These are phyloP conservation scores for Drosophila nigrodunni DNA, from an alignment of 1,140 invertebrate species.

Conservation along the genomic window DNA sequence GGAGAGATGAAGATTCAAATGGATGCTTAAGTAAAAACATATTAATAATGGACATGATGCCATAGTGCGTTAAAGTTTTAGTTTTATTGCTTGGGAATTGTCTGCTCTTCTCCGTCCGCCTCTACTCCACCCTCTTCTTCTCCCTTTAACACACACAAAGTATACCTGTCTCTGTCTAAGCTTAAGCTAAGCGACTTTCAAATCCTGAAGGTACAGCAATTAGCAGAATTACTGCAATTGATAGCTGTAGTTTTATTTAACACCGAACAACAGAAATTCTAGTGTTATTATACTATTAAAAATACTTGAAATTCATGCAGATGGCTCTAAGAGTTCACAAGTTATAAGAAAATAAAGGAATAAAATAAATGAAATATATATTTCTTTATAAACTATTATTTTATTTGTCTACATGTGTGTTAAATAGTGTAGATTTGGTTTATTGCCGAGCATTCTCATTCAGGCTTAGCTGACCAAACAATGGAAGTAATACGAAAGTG, in stretches of 20 bases:
- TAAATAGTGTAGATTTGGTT: conserved; percentile 3
- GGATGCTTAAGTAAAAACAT: conserved; percentile 48
- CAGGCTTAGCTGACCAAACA: conserved; percentile 1
- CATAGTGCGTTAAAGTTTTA: conserved; percentile 43
- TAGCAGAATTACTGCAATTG: conserved; percentile 28
- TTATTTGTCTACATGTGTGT: background rate
- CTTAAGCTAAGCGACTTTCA: background rate
- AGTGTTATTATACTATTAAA: background rate
- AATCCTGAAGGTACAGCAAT: conserved; percentile 26
- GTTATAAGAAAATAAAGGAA: no score
- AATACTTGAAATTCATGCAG: no score
- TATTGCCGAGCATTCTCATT: conserved; percentile 7
- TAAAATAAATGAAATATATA: no score
- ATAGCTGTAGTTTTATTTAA: conserved; percentile 16
- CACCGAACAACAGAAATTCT: conserved; percentile 11
- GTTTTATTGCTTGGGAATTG: conserved; percentile 35
- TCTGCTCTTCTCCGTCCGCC: background rate
- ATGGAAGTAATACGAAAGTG: conserved; percentile 40
- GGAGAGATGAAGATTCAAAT: conserved; percentile 21
- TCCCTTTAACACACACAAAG: background rate
- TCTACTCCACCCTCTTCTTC: background rate
- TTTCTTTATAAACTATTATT: no score
- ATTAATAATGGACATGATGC: conserved; percentile 45
- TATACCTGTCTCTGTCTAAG: background rate
- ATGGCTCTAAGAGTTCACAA: no score